Percentiles rank a stretch among this genome's conserved stretches.
Evolutionary conservation across 2,888 invertebrate genomes (phyloP).

Genomic region (Megaustenia siamemsis): DNA sequence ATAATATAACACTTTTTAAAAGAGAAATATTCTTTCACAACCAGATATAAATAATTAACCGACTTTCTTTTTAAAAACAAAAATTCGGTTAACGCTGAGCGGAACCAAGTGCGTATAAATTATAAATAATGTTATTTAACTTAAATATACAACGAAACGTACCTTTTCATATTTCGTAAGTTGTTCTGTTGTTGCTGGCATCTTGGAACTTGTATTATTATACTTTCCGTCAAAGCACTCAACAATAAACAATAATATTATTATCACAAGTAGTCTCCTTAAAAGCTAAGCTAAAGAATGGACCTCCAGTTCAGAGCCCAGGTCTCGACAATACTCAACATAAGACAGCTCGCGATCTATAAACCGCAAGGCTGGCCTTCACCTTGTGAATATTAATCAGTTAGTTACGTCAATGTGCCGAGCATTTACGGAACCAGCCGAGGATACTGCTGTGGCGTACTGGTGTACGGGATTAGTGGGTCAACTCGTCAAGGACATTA

Average conservation of each 20-base stretch:
- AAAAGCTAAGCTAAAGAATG: not conserved
- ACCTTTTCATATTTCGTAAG: conserved; percentile 42
- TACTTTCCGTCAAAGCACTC: not conserved
- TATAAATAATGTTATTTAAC: too few relatives aligned
- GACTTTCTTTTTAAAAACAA: not conserved
- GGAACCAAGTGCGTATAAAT: too few relatives aligned
- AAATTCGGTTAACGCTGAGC: too few relatives aligned
- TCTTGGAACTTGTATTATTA: conserved; percentile 16
- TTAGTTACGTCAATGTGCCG: not conserved
- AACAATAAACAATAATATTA: not conserved
- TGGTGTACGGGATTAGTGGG: conserved; percentile 35
- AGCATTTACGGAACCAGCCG: not conserved
- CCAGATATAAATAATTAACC: not conserved
- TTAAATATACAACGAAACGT: too few relatives aligned
- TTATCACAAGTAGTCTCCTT: not conserved
- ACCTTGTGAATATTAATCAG: conserved; percentile 1
- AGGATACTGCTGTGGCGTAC: not conserved
- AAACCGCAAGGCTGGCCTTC: conserved; percentile 1
- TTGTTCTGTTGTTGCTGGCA: conserved; percentile 38
- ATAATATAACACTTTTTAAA: too few relatives aligned
- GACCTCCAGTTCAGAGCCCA: not conserved
- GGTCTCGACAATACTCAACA: not conserved
- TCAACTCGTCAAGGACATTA: not conserved
- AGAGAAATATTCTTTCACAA: too few relatives aligned
- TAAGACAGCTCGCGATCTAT: not conserved